These are phyloP conservation scores for Mycetomoellerius zeteki DNA, from an alignment of 1,140 invertebrate genomes.

Conservation along the genomic window DNA sequence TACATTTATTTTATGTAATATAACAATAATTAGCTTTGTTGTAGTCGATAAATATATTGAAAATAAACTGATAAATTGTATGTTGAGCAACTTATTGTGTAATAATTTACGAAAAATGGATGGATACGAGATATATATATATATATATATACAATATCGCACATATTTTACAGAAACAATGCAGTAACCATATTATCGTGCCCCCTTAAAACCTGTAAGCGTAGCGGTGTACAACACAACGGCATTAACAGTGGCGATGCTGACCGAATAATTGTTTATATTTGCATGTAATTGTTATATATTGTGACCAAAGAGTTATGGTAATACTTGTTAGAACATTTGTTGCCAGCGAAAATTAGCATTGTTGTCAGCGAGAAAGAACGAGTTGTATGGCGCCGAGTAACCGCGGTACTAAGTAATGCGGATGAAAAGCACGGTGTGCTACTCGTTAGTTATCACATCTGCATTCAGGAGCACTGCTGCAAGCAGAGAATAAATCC, in stretches of 20 bases:
- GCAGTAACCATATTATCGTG: not conserved
- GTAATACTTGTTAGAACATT: slow-evolving; percentile 67
- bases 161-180: slow-evolving; percentile 26
- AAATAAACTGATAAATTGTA: not conserved
- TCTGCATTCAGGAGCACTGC: slow-evolving; percentile 49
- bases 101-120: slow-evolving; percentile 18
- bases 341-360: slow-evolving; percentile 57
- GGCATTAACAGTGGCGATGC: not conserved
- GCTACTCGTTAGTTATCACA: slow-evolving; percentile 55
- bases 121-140: not conserved
- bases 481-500: slow-evolving; percentile 39
- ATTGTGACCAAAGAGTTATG: slow-evolving; percentile 60
- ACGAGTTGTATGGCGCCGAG: slow-evolving; percentile 34
- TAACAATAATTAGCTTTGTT: not conserved
- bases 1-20: not conserved
- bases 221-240: not conserved
- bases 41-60: not conserved
- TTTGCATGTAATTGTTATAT: slow-evolving; percentile 75
- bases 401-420: slow-evolving; percentile 68
- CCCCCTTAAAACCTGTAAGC: not conserved
- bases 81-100: not conserved
- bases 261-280: slow-evolving; percentile 73
- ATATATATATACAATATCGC: too few relatives aligned
- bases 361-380: slow-evolving; percentile 46
- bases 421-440: slow-evolving; percentile 40